Evolutionary conservation across 1,140 invertebrate genomes (phyloP).

Genomic region (Pogonognathellus flavescens): DNA sequence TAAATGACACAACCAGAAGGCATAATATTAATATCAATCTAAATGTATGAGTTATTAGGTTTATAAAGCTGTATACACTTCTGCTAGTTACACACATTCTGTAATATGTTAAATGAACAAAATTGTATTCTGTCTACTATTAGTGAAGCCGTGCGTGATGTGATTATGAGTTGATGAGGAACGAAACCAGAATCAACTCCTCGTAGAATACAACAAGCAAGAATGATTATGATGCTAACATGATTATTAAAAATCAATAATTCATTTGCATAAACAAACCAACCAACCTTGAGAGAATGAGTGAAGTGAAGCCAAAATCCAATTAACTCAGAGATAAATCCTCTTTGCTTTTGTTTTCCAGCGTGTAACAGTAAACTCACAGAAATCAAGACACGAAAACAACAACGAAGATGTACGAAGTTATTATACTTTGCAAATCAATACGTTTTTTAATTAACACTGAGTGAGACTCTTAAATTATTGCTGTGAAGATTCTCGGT

Average conservation of each 20-base stretch:
- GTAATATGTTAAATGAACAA: neutral
- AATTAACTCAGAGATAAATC: slow-evolving; percentile 2
- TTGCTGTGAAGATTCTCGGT: too few relatives aligned
- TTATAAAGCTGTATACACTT: neutral
- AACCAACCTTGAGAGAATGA: neutral
- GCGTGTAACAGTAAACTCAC: neutral
- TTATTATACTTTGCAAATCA: neutral
- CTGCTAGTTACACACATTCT: neutral
- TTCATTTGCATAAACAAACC: neutral
- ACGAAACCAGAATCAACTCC: neutral
- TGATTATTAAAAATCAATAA: slow-evolving; percentile 24
- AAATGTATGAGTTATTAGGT: too few relatives aligned
- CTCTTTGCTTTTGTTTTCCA: neutral
- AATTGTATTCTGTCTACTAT: neutral
- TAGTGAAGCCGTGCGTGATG: slow-evolving; percentile 11
- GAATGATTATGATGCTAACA: neutral
- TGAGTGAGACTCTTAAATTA: too few relatives aligned
- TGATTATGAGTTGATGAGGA: neutral
- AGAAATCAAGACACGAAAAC: slow-evolving; percentile 4
- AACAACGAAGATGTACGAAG: neutral
- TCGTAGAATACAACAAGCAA: neutral
- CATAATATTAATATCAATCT: too few relatives aligned
- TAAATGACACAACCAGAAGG: neutral
- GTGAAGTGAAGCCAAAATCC: neutral
- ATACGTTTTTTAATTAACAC: too few relatives aligned